Conservation (phyloP, 2,888 invertebrate genomes). For the Andrena trimmerana region DNA sequence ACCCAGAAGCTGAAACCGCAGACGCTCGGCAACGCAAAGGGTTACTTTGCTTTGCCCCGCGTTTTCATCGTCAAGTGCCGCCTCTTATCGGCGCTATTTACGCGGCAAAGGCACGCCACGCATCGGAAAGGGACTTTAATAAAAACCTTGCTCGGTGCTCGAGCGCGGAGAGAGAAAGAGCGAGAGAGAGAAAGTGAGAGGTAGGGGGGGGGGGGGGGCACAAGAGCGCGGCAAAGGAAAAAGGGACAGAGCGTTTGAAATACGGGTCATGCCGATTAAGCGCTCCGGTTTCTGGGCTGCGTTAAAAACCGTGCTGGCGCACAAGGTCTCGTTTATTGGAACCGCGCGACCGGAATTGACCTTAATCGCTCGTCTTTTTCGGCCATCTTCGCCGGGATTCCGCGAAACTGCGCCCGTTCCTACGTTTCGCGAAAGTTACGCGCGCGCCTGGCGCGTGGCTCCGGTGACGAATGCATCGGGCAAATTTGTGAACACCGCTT, state of each 20-base stretch:
- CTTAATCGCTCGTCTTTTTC: constrained; percentile 59
- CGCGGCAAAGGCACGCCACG: constrained; percentile 12
- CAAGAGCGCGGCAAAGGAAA: neutral
- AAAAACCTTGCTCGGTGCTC: constrained; percentile 24
- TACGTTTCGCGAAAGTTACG: constrained; percentile 7
- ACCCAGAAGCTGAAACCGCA: neutral
- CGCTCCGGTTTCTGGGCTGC: constrained; percentile 55
- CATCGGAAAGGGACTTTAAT: constrained; percentile 38
- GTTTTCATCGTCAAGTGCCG: constrained; percentile 28
- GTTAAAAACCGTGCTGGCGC: constrained; percentile 53
- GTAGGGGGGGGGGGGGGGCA: too few species aligned
- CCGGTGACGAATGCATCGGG: constrained; percentile 1
- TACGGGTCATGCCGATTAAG: constrained; percentile 57
- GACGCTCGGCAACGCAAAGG: constrained; percentile 34
- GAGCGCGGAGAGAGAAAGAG: too few species aligned
- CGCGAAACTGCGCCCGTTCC: constrained; percentile 20
- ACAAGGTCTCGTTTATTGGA: constrained; percentile 65
- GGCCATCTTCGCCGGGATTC: constrained; percentile 42
- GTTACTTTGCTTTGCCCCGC: constrained; percentile 36
- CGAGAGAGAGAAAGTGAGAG: neutral
- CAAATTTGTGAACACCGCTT: neutral
- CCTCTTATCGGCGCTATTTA: constrained; percentile 51
- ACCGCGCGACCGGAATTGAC: constrained; percentile 58
- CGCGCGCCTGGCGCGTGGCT: neutral
- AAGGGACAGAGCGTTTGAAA: constrained; percentile 42